These are phyloP conservation scores for Crotalus tigris DNA, from an alignment of 2,113 vertebrate species.

Conservation along the genomic window DNA sequence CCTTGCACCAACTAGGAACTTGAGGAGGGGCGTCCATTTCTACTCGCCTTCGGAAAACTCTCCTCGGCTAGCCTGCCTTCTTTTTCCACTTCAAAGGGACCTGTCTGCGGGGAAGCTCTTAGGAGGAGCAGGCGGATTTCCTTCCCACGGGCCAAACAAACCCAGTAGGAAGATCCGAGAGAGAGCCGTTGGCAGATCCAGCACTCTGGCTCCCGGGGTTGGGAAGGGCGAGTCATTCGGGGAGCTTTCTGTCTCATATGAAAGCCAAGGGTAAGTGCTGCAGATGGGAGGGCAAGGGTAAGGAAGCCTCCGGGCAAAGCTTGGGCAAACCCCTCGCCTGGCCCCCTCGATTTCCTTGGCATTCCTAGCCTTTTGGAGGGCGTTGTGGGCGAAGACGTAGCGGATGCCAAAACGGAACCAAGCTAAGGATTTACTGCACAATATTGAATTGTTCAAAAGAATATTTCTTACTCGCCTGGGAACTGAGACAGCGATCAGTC, in stretches of 20 bases:
- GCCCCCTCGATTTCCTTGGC: slow-evolving; percentile 1
- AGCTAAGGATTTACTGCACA: background rate
- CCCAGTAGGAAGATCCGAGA: slow-evolving; percentile 6
- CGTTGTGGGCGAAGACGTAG: background rate
- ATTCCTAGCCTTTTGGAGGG: background rate
- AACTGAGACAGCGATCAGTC: background rate
- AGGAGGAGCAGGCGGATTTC: slow-evolving; percentile 26
- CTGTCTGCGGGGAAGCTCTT: slow-evolving; percentile 37
- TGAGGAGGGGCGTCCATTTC: background rate
- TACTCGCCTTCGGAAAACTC: slow-evolving; percentile 16
- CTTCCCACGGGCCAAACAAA: slow-evolving; percentile 19
- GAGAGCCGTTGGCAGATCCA: slow-evolving; percentile 37
- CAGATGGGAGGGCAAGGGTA: background rate
- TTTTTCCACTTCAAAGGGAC: slow-evolving; percentile 8
- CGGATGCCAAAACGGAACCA: background rate
- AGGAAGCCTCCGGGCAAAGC: background rate
- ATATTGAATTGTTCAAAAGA: slow-evolving; percentile 15
- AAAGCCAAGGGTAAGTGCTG: slow-evolving; percentile 51
- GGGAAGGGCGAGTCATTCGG: background rate
- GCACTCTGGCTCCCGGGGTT: background rate
- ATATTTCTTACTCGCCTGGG: slow-evolving; percentile 2
- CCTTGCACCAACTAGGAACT: background rate
- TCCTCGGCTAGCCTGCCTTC: slow-evolving; percentile 1
- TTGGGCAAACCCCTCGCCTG: background rate
- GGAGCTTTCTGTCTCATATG: background rate